Evolutionary conservation across 2,888 invertebrate genomes (phyloP).

Genomic region (Maniola hyperantus): DNA sequence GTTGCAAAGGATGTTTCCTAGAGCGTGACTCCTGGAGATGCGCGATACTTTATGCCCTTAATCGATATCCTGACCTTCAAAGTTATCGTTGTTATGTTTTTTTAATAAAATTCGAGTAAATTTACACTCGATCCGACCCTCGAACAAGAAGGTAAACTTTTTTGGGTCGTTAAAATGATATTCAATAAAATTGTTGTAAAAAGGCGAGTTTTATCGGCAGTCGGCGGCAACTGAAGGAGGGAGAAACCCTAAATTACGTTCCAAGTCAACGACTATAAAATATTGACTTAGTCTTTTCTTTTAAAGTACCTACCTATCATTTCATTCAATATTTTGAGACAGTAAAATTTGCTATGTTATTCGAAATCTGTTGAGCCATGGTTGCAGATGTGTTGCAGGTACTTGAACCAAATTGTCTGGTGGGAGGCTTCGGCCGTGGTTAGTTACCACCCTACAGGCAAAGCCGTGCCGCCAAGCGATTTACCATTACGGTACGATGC

Average conservation of each 20-base stretch:
- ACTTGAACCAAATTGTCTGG: too few species aligned
- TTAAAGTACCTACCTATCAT: not conserved
- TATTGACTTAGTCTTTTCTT: slow-evolving; percentile 5
- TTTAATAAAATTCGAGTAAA: slow-evolving; percentile 20
- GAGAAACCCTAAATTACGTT: slow-evolving; percentile 5
- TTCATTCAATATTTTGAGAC: not conserved
- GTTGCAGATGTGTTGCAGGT: too few species aligned
- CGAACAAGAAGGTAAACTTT: slow-evolving; percentile 25
- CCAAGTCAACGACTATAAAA: slow-evolving; percentile 11
- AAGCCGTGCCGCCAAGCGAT: too few species aligned
- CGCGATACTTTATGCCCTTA: not conserved
- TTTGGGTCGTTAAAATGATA: slow-evolving; percentile 27
- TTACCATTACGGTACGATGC: too few species aligned
- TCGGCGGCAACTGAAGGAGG: not conserved
- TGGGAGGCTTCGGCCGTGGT: too few species aligned
- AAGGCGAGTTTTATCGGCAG: slow-evolving; percentile 14
- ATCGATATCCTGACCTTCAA: slow-evolving; percentile 13
- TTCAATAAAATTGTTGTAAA: slow-evolving; percentile 30
- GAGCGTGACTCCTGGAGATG: not conserved
- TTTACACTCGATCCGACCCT: slow-evolving; percentile 27
- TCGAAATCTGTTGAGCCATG: too few species aligned
- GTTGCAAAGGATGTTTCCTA: not conserved
- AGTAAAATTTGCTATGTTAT: not conserved
- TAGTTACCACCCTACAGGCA: too few species aligned
- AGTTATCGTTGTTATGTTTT: slow-evolving; percentile 17